These are phyloP conservation scores for Andricus quercusramuli DNA, from an alignment of 2,888 invertebrate genomes.

Conservation along the genomic window DNA sequence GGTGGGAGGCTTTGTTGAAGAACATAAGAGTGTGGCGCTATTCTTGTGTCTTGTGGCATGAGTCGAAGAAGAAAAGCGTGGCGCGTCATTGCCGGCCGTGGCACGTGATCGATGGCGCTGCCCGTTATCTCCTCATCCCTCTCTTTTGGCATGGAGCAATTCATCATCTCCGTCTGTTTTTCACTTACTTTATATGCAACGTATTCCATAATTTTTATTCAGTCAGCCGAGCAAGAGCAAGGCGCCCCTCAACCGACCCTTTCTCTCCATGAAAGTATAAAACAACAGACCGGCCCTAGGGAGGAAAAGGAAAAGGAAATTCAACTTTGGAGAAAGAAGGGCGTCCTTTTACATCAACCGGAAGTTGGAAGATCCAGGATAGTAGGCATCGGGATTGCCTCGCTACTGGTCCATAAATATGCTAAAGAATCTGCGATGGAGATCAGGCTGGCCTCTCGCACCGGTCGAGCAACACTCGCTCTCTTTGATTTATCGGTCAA, in stretches of 20 bases:
- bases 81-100: slow-evolving; percentile 74
- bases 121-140: slow-evolving; percentile 75
- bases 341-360: slow-evolving; percentile 55
- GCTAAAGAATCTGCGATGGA: slow-evolving; percentile 73
- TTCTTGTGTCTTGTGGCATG: slow-evolving; percentile 15
- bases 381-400: slow-evolving; percentile 67
- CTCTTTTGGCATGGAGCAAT: slow-evolving; percentile 65
- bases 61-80: slow-evolving; percentile 50
- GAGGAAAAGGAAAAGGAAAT: slow-evolving; percentile 28
- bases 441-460: slow-evolving; percentile 55
- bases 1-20: slow-evolving; percentile 1
- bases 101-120: slow-evolving; percentile 76
- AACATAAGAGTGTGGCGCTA: neutral
- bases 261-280: slow-evolving; percentile 40
- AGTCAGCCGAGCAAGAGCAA: slow-evolving; percentile 67
- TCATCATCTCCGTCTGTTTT: slow-evolving; percentile 79
- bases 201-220: slow-evolving; percentile 79
- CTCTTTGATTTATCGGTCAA: slow-evolving; percentile 77
- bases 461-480: slow-evolving; percentile 61
- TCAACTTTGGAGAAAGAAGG: slow-evolving; percentile 39
- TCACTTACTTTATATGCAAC: slow-evolving; percentile 79
- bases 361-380: slow-evolving; percentile 52
- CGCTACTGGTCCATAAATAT: slow-evolving; percentile 70
- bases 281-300: slow-evolving; percentile 51
- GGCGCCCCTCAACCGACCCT: slow-evolving; percentile 49